These are phyloP conservation scores for Ginglymostoma cirratum DNA, from an alignment of 2,113 vertebrate genomes.

Conservation along the genomic window DNA sequence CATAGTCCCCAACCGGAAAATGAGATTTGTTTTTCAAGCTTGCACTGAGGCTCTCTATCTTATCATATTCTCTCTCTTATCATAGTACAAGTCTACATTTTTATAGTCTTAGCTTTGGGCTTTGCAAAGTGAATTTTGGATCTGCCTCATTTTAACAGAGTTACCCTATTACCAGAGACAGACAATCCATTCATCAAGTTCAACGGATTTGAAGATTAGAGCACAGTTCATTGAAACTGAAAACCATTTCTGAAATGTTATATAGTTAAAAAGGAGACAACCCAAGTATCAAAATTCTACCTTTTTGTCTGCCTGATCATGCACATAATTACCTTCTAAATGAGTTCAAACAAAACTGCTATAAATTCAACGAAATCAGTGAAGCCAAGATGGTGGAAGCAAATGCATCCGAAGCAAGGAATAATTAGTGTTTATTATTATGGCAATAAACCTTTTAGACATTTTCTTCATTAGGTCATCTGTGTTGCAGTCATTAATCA, in stretches of 20 bases:
- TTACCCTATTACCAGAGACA: background rate
- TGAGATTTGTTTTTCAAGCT: too few species aligned
- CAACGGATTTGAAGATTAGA: background rate
- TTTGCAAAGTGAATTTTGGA: background rate
- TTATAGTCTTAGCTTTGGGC: background rate
- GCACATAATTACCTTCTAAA: constrained; percentile 44
- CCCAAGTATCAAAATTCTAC: background rate
- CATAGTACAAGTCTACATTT: background rate
- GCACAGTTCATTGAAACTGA: background rate
- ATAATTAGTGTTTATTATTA: constrained; percentile 50
- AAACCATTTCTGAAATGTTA: background rate
- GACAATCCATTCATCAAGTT: background rate
- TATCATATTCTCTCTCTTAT: too few species aligned
- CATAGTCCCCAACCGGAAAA: too few species aligned
- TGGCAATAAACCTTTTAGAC: constrained; percentile 45
- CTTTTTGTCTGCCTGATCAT: constrained; percentile 39
- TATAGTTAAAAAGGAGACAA: background rate
- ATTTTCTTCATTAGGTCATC: constrained; percentile 48
- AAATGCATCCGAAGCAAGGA: constrained; percentile 46
- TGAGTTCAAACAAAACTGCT: constrained; percentile 39
- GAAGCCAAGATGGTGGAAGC: constrained; percentile 31
- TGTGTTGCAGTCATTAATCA: constrained; percentile 48
- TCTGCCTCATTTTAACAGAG: background rate
- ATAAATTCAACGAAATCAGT: constrained; percentile 41
- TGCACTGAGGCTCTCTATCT: too few species aligned